Conservation (phyloP, 2,797 vertebrate genomes). For the Periophthalmus magnuspinnatus region DNA sequence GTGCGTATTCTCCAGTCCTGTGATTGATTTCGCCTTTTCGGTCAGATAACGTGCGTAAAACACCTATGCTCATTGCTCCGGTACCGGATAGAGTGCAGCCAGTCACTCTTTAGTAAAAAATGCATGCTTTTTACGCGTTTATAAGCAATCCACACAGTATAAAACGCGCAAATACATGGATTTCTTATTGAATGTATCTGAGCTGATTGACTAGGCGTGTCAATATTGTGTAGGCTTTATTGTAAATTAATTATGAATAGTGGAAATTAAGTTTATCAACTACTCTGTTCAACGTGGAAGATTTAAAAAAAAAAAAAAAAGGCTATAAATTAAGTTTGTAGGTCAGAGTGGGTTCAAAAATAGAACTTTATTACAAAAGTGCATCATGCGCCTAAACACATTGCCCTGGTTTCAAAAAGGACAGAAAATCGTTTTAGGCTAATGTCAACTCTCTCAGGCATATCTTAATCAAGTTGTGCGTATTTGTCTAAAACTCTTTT, state of each 20-base stretch:
- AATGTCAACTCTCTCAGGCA: not conserved
- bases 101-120: not conserved
- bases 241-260: no score
- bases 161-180: not conserved
- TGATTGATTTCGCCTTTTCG: conserved; percentile 47
- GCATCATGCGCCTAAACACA: not conserved
- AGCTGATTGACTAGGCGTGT: no score
- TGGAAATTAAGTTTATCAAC: not conserved
- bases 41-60: conserved; percentile 33
- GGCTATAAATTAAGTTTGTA: conserved; percentile 1
- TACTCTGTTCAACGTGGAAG: not conserved
- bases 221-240: no score
- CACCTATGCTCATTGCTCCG: conserved; percentile 17
- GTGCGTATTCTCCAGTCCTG: conserved; percentile 27
- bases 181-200: not conserved
- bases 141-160: not conserved
- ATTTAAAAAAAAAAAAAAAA: not conserved
- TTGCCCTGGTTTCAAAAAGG: conserved; percentile 3
- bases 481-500: not conserved
- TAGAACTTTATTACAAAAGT: conserved; percentile 9
- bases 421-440: not conserved
- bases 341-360: not conserved
- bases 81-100: not conserved
- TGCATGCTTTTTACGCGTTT: not conserved
- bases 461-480: not conserved